phyloP scores from a whole-genome alignment of 2,888 invertebrate genomes.

The Marasmarcha lunaedactyla region DNA sequence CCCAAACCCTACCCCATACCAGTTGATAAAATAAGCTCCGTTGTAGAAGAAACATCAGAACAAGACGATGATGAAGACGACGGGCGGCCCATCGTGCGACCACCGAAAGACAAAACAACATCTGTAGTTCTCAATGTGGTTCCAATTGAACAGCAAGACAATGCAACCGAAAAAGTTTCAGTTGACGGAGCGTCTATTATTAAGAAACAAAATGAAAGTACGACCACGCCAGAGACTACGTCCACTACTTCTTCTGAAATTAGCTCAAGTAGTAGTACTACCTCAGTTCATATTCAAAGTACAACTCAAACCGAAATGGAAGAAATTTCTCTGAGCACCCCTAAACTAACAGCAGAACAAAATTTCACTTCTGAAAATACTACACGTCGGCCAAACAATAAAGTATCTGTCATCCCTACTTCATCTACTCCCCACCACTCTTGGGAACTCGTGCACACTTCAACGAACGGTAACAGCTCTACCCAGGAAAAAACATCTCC shows the following conservation, averaged over 20 bases:
- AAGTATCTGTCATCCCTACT: conserved; percentile 57
- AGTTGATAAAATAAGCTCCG: conserved; percentile 72
- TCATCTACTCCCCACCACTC: conserved; percentile 49
- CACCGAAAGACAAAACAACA: conserved; percentile 60
- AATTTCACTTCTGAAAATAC: conserved; percentile 34
- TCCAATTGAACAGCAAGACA: conserved; percentile 38
- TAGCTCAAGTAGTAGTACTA: conserved; percentile 17
- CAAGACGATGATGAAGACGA: conserved; percentile 35
- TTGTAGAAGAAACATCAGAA: conserved; percentile 37
- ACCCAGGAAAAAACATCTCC: conserved; percentile 47
- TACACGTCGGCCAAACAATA: conserved; percentile 53
- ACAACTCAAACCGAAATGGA: conserved; percentile 8
- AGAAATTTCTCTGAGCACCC: conserved; percentile 9
- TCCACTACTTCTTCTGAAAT: conserved; percentile 15
- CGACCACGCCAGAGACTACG: conserved; percentile 13
- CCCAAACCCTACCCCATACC: conserved; percentile 77
- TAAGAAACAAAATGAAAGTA: conserved; percentile 38
- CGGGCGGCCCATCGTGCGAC: conserved; percentile 50
- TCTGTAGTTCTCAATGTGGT: conserved; percentile 51
- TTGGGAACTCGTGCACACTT: conserved; percentile 73
- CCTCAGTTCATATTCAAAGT: conserved; percentile 13
- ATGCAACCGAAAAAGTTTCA: conserved; percentile 47
- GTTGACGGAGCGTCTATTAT: conserved; percentile 59
- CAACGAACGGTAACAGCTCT: conserved; percentile 52
- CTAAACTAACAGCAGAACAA: conserved; percentile 13